A percentile compares a stretch with the other conserved stretches of the same genome.
phyloP scores from a whole-genome alignment of 2,888 invertebrate genomes.

The Physocephala rufipes region DNA sequence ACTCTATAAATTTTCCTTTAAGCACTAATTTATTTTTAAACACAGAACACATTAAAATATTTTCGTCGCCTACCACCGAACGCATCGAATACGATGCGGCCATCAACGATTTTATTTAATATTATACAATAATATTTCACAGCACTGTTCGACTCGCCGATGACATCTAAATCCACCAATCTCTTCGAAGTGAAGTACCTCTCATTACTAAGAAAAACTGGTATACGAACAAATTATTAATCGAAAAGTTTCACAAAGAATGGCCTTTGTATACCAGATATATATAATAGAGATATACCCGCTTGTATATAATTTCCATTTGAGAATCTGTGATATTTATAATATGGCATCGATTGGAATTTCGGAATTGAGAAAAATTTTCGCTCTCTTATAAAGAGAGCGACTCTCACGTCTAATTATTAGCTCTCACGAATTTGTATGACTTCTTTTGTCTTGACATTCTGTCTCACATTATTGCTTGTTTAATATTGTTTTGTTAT shows the following conservation, averaged over 20 bases:
- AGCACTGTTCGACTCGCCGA: not conserved
- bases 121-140: not conserved
- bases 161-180: not conserved
- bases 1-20: not conserved
- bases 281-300: too few relatives aligned
- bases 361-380: constrained; percentile 25
- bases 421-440: constrained; percentile 1
- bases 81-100: too few relatives aligned
- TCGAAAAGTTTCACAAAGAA: not conserved
- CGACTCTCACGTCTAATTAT: constrained; percentile 14
- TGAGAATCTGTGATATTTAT: constrained; percentile 46
- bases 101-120: not conserved
- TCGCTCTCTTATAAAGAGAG: constrained; percentile 6
- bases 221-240: not conserved
- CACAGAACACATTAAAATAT: not conserved
- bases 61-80: not conserved
- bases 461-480: constrained; percentile 2
- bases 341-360: constrained; percentile 38
- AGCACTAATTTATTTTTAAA: constrained; percentile 11
- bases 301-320: constrained; percentile 3
- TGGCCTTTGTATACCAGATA: not conserved
- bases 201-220: constrained; percentile 41
- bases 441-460: constrained; percentile 27
- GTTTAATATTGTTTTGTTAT: constrained; percentile 7
- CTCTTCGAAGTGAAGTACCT: constrained; percentile 37